Conservation (phyloP, 2,888 invertebrate genomes). For the Tuta absoluta region DNA sequence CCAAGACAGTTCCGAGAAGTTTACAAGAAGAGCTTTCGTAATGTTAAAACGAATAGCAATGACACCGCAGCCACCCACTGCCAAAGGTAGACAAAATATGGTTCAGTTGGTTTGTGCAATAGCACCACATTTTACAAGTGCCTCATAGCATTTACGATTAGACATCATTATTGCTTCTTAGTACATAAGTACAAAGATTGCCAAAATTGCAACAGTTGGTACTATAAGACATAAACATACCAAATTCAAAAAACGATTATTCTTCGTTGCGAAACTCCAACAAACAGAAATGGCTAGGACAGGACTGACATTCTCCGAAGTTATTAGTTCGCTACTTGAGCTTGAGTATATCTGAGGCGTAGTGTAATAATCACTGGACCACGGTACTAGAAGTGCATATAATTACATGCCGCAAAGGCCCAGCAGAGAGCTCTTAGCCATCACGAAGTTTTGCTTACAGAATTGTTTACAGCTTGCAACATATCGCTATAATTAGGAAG, state of each 20-base stretch:
- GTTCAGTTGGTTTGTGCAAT: neutral
- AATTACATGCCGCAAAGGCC: conserved; percentile 32
- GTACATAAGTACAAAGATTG: neutral
- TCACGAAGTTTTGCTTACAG: conserved; percentile 21
- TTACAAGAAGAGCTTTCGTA: conserved; percentile 5
- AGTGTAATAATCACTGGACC: conserved; percentile 5
- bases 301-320: neutral
- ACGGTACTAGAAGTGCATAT: conserved; percentile 34
- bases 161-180: neutral
- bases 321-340: conserved; percentile 5
- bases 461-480: conserved; percentile 30
- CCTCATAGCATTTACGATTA: neutral
- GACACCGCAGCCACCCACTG: neutral
- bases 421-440: conserved; percentile 23
- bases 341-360: neutral
- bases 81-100: neutral
- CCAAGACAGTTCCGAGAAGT: conserved; percentile 8
- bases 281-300: neutral
- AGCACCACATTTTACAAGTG: neutral
- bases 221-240: neutral
- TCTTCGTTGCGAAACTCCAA: neutral
- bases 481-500: conserved; percentile 31
- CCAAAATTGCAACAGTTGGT: conserved; percentile 2
- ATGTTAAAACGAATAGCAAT: conserved; percentile 5
- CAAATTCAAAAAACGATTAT: conserved; percentile 3